Base-by-base conservation (phyloP, 2,888 invertebrate genomes). In the Liopterus haemorrhoidalis region DNA sequence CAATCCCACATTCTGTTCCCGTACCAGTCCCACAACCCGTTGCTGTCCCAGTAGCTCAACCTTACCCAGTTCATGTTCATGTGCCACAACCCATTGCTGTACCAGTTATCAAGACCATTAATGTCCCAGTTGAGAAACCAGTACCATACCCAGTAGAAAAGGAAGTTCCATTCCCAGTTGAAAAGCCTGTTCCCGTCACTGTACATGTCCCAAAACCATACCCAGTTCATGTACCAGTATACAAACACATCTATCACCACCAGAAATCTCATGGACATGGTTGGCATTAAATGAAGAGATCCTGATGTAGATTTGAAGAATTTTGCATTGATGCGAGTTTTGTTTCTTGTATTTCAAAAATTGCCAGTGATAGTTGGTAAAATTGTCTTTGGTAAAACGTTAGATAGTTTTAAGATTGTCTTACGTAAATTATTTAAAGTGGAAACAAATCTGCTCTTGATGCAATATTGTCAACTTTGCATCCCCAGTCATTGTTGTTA, bases 121-220 rank as follows among this genome's bases (percentile, higher is more conserved):
- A 78, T 0, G 74, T 82, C 18, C 82, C 82, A 0, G 77, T 83
- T 0, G 82, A 83, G 56, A 83, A 81, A 59, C 81, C 82, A 16
- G 81, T 82, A 3, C 82, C 82, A 1, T 82, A 81, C 57, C 78
- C 81, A 0, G 80, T 83, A 0, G 81, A 81, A 51, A 81, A 75
- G 56, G 68, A 70, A 2, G 76, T 82, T 0, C 78, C 78, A 21
- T 77, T 81, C 20, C 80, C 81, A 0, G 76, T 76, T 43, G 74
- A 81, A 48, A 82, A 82, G 57, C 78, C 79, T 1, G 79, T 81
- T 3, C 82, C 82, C 2, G 79, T 82, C 15, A 76, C 76, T 42
- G 81, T 83, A 0, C 72, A 81, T 28, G 82, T 81, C 52, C 82
- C 82, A 57, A 65, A 82, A 8, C 74, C 79, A 3, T 79, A 81